Percentiles rank a stretch among this genome's conserved stretches.
Conservation (phyloP, 1,140 invertebrate genomes). For the Leptoteleia sp. region DNA sequence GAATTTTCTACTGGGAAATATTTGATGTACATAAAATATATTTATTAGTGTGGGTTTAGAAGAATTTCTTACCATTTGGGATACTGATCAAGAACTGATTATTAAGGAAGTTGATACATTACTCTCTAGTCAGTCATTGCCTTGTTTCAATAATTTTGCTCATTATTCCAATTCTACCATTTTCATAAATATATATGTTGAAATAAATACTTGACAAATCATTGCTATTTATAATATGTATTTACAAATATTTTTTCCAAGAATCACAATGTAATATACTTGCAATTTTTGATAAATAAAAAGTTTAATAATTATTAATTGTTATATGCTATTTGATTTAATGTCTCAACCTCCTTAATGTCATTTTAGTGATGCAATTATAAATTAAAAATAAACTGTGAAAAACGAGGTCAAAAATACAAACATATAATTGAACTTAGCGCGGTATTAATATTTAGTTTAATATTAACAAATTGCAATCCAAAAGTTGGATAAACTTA, state of each 20-base stretch:
- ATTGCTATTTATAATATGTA: too few relatives aligned
- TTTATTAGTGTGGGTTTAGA: constrained; percentile 7
- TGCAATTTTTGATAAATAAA: constrained; percentile 5
- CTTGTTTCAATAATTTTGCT: neutral
- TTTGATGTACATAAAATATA: constrained; percentile 30
- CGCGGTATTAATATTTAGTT: constrained; percentile 10
- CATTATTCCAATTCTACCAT: neutral
- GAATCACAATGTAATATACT: neutral
- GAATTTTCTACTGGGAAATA: constrained; percentile 36
- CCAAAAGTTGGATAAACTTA: neutral
- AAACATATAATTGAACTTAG: neutral
- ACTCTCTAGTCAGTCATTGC: constrained; percentile 4
- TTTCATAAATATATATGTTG: neutral
- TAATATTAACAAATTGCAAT: constrained; percentile 7
- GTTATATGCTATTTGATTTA: constrained; percentile 4
- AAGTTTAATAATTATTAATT: neutral
- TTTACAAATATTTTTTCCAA: too few relatives aligned
- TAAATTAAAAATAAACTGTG: constrained; percentile 7
- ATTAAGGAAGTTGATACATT: constrained; percentile 26
- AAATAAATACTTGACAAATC: neutral
- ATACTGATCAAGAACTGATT: constrained; percentile 12
- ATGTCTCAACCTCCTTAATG: constrained; percentile 24
- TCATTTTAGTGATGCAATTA: constrained; percentile 5
- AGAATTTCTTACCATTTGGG: constrained; percentile 30
- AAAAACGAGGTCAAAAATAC: constrained; percentile 8